Evolutionary conservation across 2,888 invertebrate genomes (phyloP), one percentile per base, ranked within the genome.

Genomic region (Opisthograptis luteolata): DNA sequence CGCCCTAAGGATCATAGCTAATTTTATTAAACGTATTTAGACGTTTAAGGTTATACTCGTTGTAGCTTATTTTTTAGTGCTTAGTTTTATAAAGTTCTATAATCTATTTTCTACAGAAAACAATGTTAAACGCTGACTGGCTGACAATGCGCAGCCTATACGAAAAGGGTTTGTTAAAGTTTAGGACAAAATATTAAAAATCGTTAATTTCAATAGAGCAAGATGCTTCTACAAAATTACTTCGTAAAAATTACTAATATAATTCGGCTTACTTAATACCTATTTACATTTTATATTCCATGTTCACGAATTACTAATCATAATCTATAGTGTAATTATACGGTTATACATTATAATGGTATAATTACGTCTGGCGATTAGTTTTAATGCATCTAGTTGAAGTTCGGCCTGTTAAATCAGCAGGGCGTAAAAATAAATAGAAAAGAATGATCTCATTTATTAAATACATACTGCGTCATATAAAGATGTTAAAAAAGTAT

Each of bases 361-460:
- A 48, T 41, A 36, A 49, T 61, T 61, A 62, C 31, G 56, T 42
- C 48, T 43, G 47, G 52, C 49, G 60, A 65, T 64, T 65, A 69
- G 62, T 66, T 62, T 56, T 62, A 66, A 66, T 69, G 55, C 62
- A 45, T n/a, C n/a, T n/a, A n/a, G n/a, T n/a, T n/a, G 56, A 55
- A 53, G 10, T 58, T 50, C 51, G 58, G 50, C 56, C 63, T 58
- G 58, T 54, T 66, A 69, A 62, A 51, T 58, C 65, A 56, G 42
- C 58, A 59, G 60, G 76, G 68, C 75, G 73, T 74, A 77, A 73
- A 39, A 78, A 71, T 76, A 75, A 76, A 79, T 71, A 76, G 66
- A 66, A 70, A 62, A 37, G 36, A 43, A 40, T 48, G 35, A 10
- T 20, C 58, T 66, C 68, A 70, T 68, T 67, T 68, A 67, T 64